phyloP scores from a whole-genome alignment of 2,888 invertebrate genomes.

The Elegia similella region DNA sequence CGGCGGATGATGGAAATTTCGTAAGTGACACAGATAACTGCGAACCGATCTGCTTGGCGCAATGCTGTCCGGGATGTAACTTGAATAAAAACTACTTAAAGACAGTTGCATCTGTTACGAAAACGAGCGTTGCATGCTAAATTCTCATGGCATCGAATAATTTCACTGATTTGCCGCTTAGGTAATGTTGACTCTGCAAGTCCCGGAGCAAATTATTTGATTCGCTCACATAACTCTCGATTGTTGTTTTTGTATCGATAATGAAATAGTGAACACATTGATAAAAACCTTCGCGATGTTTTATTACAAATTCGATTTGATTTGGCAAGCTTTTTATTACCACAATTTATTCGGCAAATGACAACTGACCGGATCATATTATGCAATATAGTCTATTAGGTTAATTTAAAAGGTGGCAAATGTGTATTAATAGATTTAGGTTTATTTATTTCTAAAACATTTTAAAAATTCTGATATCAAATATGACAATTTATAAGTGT shows the following conservation, averaged over 20 bases:
- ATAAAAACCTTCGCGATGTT: conserved; percentile 8
- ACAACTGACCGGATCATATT: neutral
- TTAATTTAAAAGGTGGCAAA: too few relatives aligned
- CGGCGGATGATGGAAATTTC: conserved; percentile 23
- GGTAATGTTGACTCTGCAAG: conserved; percentile 20
- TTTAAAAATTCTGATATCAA: too few relatives aligned
- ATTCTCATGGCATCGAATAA: conserved; percentile 26
- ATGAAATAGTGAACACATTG: conserved; percentile 18
- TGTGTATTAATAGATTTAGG: too few relatives aligned
- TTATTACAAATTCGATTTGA: conserved; percentile 8
- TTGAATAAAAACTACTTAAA: conserved; percentile 26
- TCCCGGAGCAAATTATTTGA: conserved; percentile 42
- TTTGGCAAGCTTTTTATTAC: neutral
- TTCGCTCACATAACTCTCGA: conserved; percentile 44
- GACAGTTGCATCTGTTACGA: conserved; percentile 29
- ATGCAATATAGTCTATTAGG: neutral
- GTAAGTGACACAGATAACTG: conserved; percentile 32
- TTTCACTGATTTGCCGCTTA: conserved; percentile 22
- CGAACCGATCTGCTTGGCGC: conserved; percentile 28
- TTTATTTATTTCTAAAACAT: too few relatives aligned
- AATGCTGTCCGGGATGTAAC: conserved; percentile 25
- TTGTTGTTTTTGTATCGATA: conserved; percentile 32
- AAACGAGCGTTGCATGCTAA: conserved; percentile 25
- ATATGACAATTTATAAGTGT: too few relatives aligned
- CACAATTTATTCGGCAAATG: neutral